These are phyloP conservation scores for Eupithecia exiguata DNA, from an alignment of 2,888 invertebrate species.

Conservation along the genomic window DNA sequence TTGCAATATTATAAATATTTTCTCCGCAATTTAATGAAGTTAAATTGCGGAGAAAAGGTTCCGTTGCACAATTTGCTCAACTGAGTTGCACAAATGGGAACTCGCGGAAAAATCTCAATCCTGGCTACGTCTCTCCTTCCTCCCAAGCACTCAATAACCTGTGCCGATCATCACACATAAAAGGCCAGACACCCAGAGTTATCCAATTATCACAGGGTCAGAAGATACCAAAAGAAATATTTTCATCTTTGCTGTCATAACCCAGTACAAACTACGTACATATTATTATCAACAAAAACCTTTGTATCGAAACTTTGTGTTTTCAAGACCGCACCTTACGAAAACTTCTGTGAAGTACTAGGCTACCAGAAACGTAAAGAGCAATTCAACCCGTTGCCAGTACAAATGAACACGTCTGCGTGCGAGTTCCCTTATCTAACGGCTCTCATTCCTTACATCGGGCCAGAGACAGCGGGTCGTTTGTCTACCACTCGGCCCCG, in stretches of 20 bases:
- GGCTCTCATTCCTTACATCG: slow-evolving; percentile 67
- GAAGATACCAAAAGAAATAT: neutral
- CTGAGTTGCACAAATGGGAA: no score
- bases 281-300: neutral
- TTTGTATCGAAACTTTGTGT: neutral
- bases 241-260: neutral
- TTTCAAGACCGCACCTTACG: neutral
- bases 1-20: no score
- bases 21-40: no score
- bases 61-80: no score
- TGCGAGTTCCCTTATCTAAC: slow-evolving; percentile 66
- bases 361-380: slow-evolving; percentile 32
- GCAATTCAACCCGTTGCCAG: slow-evolving; percentile 43
- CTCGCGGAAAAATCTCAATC: no score
- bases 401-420: slow-evolving; percentile 38
- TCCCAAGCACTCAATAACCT: no score
- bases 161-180: no score
- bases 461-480: slow-evolving; percentile 31
- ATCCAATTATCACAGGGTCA: no score
- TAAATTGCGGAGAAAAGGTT: no score
- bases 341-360: slow-evolving; percentile 26
- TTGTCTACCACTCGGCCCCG: slow-evolving; percentile 34
- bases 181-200: no score
- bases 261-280: neutral
- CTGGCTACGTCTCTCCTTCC: no score